Conservation (phyloP, 1,140 invertebrate genomes). For the Eupristina koningsbergeri region DNA sequence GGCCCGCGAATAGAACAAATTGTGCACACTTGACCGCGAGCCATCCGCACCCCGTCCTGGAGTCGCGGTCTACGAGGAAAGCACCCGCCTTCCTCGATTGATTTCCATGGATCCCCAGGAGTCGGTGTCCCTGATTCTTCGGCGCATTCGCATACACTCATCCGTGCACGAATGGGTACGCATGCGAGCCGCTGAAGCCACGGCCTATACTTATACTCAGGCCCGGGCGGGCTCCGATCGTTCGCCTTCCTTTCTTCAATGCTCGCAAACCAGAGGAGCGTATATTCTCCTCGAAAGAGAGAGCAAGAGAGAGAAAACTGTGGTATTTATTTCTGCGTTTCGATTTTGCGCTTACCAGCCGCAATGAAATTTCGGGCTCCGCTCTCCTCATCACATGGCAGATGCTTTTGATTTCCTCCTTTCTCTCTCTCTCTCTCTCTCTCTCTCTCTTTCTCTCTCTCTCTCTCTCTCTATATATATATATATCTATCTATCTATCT, state of each 20-base stretch:
- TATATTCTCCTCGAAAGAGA: neutral
- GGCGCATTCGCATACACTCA: neutral
- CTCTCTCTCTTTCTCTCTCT: too few species aligned
- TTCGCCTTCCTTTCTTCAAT: neutral
- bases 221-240: conserved; percentile 22
- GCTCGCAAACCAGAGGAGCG: neutral
- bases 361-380: conserved; percentile 26
- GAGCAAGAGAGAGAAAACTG: conserved; percentile 16
- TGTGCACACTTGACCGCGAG: too few species aligned
- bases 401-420: neutral
- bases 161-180: neutral
- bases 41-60: too few species aligned
- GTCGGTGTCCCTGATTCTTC: too few species aligned
- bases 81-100: neutral
- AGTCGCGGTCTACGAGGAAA: too few species aligned
- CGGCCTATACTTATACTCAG: conserved; percentile 39
- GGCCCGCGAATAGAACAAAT: too few species aligned
- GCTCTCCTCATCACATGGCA: neutral
- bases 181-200: neutral
- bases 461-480: too few species aligned
- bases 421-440: too few species aligned
- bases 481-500: too few species aligned
- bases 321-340: conserved; percentile 51
- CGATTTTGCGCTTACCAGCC: conserved; percentile 16
- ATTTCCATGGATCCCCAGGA: too few species aligned